Evolutionary conservation across 35 echinoderm and acorn worm species (phyloP).

Genomic region (Holothuria glaberrima): DNA sequence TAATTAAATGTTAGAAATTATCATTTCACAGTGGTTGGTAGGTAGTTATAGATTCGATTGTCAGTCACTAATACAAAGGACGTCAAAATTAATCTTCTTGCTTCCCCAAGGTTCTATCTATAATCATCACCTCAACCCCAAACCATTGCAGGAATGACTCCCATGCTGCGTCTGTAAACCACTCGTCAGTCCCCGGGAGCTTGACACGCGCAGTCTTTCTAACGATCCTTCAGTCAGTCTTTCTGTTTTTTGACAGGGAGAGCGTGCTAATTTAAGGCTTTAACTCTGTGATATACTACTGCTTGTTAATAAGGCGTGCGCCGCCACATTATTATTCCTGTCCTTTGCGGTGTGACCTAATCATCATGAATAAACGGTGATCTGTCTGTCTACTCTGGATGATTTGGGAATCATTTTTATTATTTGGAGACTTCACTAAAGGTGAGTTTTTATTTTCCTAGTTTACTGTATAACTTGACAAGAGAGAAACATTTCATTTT

Average conservation of each 20-base stretch:
- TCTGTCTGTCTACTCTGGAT: conserved; percentile 6
- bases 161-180: neutral
- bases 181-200: neutral
- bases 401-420: conserved; percentile 5
- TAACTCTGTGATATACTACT: too few relatives aligned
- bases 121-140: conserved; percentile 40
- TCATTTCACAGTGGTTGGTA: too few relatives aligned
- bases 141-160: conserved; percentile 19
- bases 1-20: too few relatives aligned
- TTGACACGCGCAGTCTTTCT: conserved; percentile 1
- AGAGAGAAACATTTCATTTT: too few relatives aligned
- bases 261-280: too few relatives aligned
- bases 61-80: neutral
- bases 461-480: too few relatives aligned
- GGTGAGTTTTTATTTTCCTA: too few relatives aligned
- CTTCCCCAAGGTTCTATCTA: conserved; percentile 10
- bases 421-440: too few relatives aligned
- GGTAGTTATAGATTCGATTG: neutral
- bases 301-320: too few relatives aligned
- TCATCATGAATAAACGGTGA: conserved; percentile 41
- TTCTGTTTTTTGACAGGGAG: too few relatives aligned
- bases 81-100: conserved; percentile 7
- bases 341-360: neutral
- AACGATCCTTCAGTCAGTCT: too few relatives aligned
- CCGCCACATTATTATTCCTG: too few relatives aligned